These are phyloP conservation scores for Prochilodus magdalenae DNA, from an alignment of 2,113 vertebrate genomes.

Conservation along the genomic window DNA sequence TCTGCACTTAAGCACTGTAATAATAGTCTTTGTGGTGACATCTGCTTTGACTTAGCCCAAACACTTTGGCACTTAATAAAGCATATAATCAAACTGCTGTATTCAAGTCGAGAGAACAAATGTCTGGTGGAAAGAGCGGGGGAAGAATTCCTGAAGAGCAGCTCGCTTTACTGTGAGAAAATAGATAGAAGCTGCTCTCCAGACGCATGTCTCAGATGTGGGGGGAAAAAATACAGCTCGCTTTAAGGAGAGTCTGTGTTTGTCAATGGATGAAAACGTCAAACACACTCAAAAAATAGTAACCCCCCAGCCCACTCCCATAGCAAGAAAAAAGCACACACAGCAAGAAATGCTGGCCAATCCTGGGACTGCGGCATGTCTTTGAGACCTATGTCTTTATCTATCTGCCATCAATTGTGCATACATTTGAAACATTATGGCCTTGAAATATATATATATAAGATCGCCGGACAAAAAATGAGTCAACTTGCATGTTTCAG, in stretches of 20 bases:
- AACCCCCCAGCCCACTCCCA: neutral
- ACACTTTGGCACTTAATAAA: constrained; percentile 79
- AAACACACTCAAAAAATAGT: constrained; percentile 16
- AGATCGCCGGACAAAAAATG: too few species aligned
- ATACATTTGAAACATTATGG: too few species aligned
- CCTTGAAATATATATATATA: too few species aligned
- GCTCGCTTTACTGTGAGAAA: constrained; percentile 38
- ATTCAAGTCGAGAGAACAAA: constrained; percentile 64
- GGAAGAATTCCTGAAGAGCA: constrained; percentile 41
- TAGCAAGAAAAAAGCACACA: neutral
- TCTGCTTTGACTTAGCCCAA: constrained; percentile 77
- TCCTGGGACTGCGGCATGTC: neutral
- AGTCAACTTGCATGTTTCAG: too few species aligned
- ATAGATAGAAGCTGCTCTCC: neutral
- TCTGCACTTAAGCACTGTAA: constrained; percentile 65
- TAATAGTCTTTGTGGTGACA: constrained; percentile 76
- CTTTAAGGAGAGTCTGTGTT: constrained; percentile 17
- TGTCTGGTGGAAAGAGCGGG: constrained; percentile 27
- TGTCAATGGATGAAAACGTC: constrained; percentile 21
- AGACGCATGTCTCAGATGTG: constrained; percentile 20
- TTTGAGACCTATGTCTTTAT: too few species aligned
- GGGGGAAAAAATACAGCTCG: constrained; percentile 6
- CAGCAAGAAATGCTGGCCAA: neutral
- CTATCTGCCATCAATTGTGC: too few species aligned
- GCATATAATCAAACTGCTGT: constrained; percentile 73